Conservation (phyloP, 1,140 invertebrate species). For the Caligus rogercresseyi region DNA sequence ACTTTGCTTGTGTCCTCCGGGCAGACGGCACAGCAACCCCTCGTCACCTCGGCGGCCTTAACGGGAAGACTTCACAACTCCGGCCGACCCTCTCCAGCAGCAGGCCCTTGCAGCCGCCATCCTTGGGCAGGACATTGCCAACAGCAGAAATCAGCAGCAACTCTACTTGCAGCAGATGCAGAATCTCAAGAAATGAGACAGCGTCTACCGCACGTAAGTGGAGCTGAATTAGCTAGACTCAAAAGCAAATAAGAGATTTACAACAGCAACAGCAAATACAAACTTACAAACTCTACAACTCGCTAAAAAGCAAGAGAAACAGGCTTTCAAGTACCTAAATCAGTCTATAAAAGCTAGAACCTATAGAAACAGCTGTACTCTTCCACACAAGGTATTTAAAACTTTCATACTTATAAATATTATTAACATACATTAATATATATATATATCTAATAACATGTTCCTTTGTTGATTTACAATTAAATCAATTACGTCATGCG, state of each 20-base stretch:
- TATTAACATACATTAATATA: too few relatives aligned
- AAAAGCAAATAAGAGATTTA: constrained; percentile 22
- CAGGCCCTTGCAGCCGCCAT: neutral
- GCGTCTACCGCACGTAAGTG: constrained; percentile 25
- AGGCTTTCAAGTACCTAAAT: constrained; percentile 21
- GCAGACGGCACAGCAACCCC: neutral
- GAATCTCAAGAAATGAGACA: constrained; percentile 31
- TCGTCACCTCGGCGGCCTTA: neutral
- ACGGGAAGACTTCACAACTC: neutral
- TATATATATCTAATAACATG: too few relatives aligned
- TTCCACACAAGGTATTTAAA: neutral
- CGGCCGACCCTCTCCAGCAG: neutral
- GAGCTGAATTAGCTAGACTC: constrained; percentile 14
- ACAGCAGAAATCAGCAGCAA: constrained; percentile 28
- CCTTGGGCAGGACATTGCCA: neutral
- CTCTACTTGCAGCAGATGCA: constrained; percentile 34
- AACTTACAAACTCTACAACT: constrained; percentile 19
- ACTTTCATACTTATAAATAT: too few relatives aligned
- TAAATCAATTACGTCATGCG: too few relatives aligned
- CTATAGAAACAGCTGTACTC: constrained; percentile 3
- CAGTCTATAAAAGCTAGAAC: constrained; percentile 14
- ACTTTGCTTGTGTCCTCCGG: neutral
- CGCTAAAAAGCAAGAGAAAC: constrained; percentile 18
- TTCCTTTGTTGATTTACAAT: too few relatives aligned
- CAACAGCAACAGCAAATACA: constrained; percentile 22